A percentile compares a stretch with the other conserved stretches of the same genome.
phyloP scores from a whole-genome alignment of 92 coral and sea anemone species.

The Pocillopora meandrina region DNA sequence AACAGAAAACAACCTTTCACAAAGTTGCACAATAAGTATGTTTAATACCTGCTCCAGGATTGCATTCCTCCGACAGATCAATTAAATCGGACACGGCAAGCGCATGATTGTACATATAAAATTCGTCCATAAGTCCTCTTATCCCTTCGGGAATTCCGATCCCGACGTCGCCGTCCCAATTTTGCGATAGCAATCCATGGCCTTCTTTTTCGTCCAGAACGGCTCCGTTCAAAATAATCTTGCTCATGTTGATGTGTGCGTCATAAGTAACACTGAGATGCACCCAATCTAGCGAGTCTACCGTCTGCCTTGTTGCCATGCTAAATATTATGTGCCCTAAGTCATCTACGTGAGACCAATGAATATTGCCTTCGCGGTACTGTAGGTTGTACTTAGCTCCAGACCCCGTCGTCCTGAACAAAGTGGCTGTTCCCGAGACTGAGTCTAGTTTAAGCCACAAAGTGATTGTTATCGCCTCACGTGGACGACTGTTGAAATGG shows the following conservation, averaged over 20 bases:
- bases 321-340: constrained; percentile 68
- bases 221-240: constrained; percentile 81
- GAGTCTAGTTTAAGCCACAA: constrained; percentile 84
- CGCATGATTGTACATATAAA: constrained; percentile 90
- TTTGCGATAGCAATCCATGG: constrained; percentile 82
- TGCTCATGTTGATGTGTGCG: constrained; percentile 78
- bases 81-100: constrained; percentile 87
- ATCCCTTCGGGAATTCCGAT: constrained; percentile 84
- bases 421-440: constrained; percentile 59
- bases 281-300: constrained; percentile 85
- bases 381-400: constrained; percentile 90
- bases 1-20: too few species aligned
- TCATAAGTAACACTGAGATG: constrained; percentile 93
- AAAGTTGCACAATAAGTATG: too few species aligned
- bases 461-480: constrained; percentile 87
- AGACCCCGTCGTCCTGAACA: constrained; percentile 82
- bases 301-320: constrained; percentile 76
- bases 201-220: constrained; percentile 81
- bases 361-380: constrained; percentile 67
- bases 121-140: constrained; percentile 87
- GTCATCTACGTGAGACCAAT: constrained; percentile 92
- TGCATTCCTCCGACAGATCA: constrained; percentile 83
- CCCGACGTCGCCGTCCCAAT: constrained; percentile 94
- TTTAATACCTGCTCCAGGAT: constrained; percentile 75
- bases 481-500: constrained; percentile 74